Base-by-base conservation (phyloP, 1,140 invertebrate species). In the Formica exsecta region DNA sequence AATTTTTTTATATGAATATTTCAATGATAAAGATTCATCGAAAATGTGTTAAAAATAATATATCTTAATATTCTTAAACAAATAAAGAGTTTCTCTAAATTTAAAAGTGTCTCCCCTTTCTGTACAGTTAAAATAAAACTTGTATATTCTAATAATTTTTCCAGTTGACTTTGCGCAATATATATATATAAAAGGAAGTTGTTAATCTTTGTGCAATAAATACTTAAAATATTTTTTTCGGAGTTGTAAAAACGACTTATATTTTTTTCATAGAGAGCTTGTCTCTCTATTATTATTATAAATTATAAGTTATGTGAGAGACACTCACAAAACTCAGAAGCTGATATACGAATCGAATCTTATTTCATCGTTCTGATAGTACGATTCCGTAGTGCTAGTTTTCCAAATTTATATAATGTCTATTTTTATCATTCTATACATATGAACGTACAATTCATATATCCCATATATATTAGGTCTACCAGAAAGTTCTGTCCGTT, bases 121-220 rank as follows among this genome's bases (percentile, higher is more conserved):
- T 51, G 2, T 65, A 16, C 22, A 36, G 0, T 41, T 68, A 48
- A 77, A 5, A 36, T 66, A 36, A 79, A 29, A 79, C 3, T 32
- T 3, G 7, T 36, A 8, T 22, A 1, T 79, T 66, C 3, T 25
- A 51, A 1, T 19, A 8, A 71, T 81, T 81, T 81, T 54, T 81
- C 25, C 16, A 36, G 4, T 48, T 44, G 22, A 51, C 36, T 38
- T 65, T 79, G 6, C 11, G 11, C 11, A 22, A 22, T 22, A 22
- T 6, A 32, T 71, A 59, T 44, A 71, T 38, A 57, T 48, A 74
- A 1, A 32, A 68, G 59, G 83, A 86, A 54, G 57, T 86, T 68
- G 51, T 44, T 11, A 44, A 32, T 65, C 3, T 38, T 41, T 41
- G 4, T 29, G 16, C 19, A 48, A 70, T 70, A 70, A 48, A 48